phyloP scores from a whole-genome alignment of 2,113 vertebrate species.

The Rhizomys pruinosus region DNA sequence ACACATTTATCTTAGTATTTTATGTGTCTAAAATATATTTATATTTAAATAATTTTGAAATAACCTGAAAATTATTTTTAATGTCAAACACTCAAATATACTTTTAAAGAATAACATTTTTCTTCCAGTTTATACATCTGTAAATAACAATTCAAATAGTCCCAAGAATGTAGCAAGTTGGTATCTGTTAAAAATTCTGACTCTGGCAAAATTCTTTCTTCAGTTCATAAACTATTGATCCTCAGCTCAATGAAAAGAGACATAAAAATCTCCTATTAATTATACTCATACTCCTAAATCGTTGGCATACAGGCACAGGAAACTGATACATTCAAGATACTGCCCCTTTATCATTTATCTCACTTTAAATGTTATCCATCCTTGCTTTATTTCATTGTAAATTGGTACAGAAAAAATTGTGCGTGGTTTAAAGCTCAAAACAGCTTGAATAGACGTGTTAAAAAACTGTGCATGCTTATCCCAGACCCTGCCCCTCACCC shows the following conservation, averaged over 20 bases:
- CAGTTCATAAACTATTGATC: slow-evolving; percentile 67
- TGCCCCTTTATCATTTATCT: slow-evolving; percentile 68
- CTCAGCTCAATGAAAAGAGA: slow-evolving; percentile 68
- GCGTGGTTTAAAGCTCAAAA: slow-evolving; percentile 46
- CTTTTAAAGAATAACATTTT: slow-evolving; percentile 41
- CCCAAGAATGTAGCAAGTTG: slow-evolving; percentile 14
- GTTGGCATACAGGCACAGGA: slow-evolving; percentile 34
- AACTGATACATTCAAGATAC: slow-evolving; percentile 57
- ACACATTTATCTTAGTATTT: slow-evolving; percentile 49
- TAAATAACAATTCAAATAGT: slow-evolving; percentile 63
- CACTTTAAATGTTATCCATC: slow-evolving; percentile 67
- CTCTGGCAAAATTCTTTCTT: slow-evolving; percentile 61
- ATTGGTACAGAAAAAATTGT: slow-evolving; percentile 13
- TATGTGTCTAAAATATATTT: slow-evolving; percentile 64
- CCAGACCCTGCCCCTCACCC: not conserved
- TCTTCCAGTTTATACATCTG: slow-evolving; percentile 44
- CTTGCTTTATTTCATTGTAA: slow-evolving; percentile 22
- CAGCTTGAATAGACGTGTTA: not conserved
- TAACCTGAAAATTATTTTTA: slow-evolving; percentile 55
- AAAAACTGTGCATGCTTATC: not conserved
- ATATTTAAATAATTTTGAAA: slow-evolving; percentile 66
- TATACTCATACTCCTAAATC: slow-evolving; percentile 60
- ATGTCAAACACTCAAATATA: slow-evolving; percentile 20
- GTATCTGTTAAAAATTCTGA: slow-evolving; percentile 65
- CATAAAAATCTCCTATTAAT: slow-evolving; percentile 77